Base-by-base conservation (phyloP, 2,113 vertebrate genomes). In the Leuciscus idus region DNA sequence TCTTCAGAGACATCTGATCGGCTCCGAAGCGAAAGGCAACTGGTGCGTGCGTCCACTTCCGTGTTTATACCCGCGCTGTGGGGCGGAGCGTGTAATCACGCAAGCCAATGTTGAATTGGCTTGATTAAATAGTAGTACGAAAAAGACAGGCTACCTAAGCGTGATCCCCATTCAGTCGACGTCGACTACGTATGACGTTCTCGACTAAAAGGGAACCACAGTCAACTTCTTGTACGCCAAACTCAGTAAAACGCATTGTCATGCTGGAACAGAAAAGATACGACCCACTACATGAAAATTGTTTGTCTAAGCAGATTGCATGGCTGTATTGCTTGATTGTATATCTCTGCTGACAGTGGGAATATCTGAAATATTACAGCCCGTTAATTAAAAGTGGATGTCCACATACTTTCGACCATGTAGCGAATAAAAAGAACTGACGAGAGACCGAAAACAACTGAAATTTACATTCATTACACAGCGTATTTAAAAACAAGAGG, bases 381-480 rank as follows among this genome's bases (percentile, higher is more conserved):
- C 3, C 0, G 3, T 36, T 36, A 79, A 79, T 79, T n/a, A 79
- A 36, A 59, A 36, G 21, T 0, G 10, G 30, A 23, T 36, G 19
- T 59, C 21, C 76, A 59, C 21, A 62, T 43, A 26, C 55, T 23
- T 39, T 17, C 0, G 23, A 6, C 33, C 6, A 43, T 46, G 1
- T 43, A 81, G 57, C 26, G 7, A 46, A 28, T 28, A 46, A 28
- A 81, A 66, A 30, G 3, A 52, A 77, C 75, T 48, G 43, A 75
- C 2, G 6, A 77, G 4, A 77, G 26, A 55, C 50, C 30, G 26
- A 55, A 55, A 33, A 50, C 75, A 77, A 55, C n/a, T 19, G 7
- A 55, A 55, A 77, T 77, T 55, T 77, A 28, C 64, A 73, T 83
- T 82, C 73, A 64, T 62, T 46, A 28, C 59, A 28, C 57, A 74